Conservation (phyloP, 92 coral and sea anemone species). For the Phenganax stokvisi region DNA sequence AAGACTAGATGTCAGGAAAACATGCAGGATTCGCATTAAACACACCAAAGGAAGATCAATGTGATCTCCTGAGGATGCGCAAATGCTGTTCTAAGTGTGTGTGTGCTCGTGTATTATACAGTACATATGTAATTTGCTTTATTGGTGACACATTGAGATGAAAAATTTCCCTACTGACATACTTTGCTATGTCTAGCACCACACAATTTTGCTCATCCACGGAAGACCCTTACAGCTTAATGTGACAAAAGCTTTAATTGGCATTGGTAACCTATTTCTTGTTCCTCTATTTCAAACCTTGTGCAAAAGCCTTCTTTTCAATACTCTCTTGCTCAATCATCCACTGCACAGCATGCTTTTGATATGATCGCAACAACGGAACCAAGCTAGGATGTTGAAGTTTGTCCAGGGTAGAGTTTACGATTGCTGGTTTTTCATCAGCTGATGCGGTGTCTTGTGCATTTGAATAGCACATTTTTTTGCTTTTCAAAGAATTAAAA, state of each 20-base stretch:
- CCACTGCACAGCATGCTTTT: slow-evolving; percentile 78
- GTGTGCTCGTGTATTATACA: too few relatives aligned
- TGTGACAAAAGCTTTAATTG: background rate
- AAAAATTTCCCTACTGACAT: too few relatives aligned
- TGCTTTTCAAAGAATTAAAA: slow-evolving; percentile 65
- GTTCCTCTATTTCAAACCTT: background rate
- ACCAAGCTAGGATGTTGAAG: slow-evolving; percentile 67
- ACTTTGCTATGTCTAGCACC: too few relatives aligned
- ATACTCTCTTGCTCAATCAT: slow-evolving; percentile 66
- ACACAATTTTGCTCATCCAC: too few relatives aligned
- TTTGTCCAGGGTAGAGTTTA: slow-evolving; percentile 9
- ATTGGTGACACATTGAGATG: too few relatives aligned
- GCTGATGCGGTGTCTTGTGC: background rate
- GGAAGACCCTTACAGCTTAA: too few relatives aligned
- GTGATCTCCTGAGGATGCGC: too few relatives aligned
- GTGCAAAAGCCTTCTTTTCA: background rate
- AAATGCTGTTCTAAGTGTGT: too few relatives aligned
- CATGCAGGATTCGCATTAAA: too few relatives aligned
- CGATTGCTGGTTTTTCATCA: background rate
- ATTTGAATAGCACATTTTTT: slow-evolving; percentile 35
- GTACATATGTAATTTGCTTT: too few relatives aligned
- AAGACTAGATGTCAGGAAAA: too few relatives aligned
- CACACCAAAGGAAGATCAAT: too few relatives aligned
- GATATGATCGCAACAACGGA: slow-evolving; percentile 75
- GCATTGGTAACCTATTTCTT: slow-evolving; percentile 3